A percentile compares a stretch with the other conserved stretches of the same genome.
These are phyloP conservation scores for Platyscapa corneri DNA, from an alignment of 1,140 invertebrate genomes.

Conservation along the genomic window DNA sequence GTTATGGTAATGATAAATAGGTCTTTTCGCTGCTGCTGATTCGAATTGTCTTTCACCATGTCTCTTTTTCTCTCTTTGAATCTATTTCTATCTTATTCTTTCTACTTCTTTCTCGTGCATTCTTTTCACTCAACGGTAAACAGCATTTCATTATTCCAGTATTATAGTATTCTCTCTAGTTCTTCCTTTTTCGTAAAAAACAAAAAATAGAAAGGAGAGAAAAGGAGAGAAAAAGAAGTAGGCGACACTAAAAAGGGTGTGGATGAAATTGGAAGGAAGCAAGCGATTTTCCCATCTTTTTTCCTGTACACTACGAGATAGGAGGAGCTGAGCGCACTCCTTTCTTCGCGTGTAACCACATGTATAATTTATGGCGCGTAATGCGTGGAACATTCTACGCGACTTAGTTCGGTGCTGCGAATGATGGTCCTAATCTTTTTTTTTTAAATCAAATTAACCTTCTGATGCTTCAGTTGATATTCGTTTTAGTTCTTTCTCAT, in stretches of 20 bases:
- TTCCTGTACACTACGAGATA: not conserved
- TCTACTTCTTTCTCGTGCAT: not conserved
- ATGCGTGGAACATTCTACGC: not conserved
- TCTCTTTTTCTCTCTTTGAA: too few relatives aligned
- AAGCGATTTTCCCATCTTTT: not conserved
- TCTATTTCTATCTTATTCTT: not conserved
- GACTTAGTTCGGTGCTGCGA: not conserved
- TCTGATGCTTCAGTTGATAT: constrained; percentile 12
- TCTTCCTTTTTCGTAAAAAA: not conserved
- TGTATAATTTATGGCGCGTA: constrained; percentile 33
- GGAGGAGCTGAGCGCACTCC: not conserved
- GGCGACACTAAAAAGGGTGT: not conserved
- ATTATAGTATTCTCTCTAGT: not conserved
- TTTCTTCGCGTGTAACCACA: constrained; percentile 5
- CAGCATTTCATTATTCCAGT: constrained; percentile 7
- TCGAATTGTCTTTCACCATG: not conserved
- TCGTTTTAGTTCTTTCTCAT: not conserved
- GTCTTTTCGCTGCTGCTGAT: not conserved
- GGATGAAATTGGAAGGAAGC: constrained; percentile 17
- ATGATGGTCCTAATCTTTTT: not conserved
- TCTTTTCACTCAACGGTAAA: not conserved
- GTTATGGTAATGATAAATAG: not conserved
- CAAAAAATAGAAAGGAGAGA: not conserved
- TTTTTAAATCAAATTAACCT: not conserved
- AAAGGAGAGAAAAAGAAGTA: not conserved